These are phyloP conservation scores for Drosophila macrospina DNA, from an alignment of 2,888 invertebrate species.

Conservation along the genomic window DNA sequence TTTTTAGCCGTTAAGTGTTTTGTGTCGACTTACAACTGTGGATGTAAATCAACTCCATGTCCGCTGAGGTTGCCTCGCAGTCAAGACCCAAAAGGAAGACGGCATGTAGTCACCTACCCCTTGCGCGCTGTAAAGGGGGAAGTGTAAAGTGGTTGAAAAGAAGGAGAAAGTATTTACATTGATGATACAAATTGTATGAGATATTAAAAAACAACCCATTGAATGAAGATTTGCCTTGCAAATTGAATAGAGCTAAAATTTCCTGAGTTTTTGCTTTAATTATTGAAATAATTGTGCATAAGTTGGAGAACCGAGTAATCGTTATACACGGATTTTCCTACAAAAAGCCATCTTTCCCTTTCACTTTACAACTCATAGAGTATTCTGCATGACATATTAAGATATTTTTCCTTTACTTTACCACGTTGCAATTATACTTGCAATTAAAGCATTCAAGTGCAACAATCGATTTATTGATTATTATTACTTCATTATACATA, in stretches of 20 bases:
- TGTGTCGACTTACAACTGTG: constrained; percentile 75
- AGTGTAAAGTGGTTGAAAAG: constrained; percentile 1
- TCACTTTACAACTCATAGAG: too few relatives aligned
- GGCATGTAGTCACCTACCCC: not conserved
- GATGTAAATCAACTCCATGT: constrained; percentile 64
- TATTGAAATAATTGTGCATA: not conserved
- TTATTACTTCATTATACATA: not conserved
- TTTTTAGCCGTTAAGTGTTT: constrained; percentile 78
- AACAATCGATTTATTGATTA: constrained; percentile 9
- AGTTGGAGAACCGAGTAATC: too few relatives aligned
- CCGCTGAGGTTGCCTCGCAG: constrained; percentile 13
- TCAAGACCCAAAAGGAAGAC: not conserved
- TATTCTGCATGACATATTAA: too few relatives aligned
- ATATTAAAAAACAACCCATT: constrained; percentile 22
- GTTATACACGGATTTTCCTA: too few relatives aligned
- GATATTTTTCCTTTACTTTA: too few relatives aligned
- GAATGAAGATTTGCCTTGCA: constrained; percentile 35
- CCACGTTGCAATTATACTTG: too few relatives aligned
- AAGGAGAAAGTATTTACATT: not conserved
- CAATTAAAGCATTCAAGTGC: not conserved
- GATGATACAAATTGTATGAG: not conserved
- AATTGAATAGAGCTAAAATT: constrained; percentile 2
- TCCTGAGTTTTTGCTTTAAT: not conserved
- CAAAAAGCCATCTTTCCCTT: too few relatives aligned
- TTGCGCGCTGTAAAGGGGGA: not conserved